Percentiles rank a stretch among this genome's conserved stretches.
Evolutionary conservation across 2,888 invertebrate species (phyloP).

Genomic region (Palloptera scutellata): DNA sequence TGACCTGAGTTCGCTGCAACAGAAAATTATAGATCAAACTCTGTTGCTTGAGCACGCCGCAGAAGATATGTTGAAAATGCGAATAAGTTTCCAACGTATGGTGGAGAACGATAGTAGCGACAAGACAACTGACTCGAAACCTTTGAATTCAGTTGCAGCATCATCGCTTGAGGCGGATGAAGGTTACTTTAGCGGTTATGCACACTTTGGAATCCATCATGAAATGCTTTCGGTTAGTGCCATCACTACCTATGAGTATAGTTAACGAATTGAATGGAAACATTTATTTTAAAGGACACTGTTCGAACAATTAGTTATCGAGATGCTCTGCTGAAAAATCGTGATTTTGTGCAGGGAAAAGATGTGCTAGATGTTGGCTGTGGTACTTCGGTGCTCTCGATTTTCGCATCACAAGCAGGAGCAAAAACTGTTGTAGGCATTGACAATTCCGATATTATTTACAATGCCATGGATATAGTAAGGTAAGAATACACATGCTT

Average conservation of each 20-base stretch:
- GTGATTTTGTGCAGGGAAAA: conserved; percentile 74
- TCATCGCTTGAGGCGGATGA: conserved; percentile 74
- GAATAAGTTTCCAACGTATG: conserved; percentile 49
- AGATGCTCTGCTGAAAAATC: conserved; percentile 82
- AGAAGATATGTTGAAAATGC: conserved; percentile 56
- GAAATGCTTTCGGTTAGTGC: conserved; percentile 84
- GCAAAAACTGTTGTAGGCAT: conserved; percentile 90
- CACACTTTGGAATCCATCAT: conserved; percentile 91
- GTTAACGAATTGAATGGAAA: background rate
- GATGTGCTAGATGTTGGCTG: conserved; percentile 93
- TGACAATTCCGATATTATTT: conserved; percentile 95
- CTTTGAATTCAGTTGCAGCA: conserved; percentile 59
- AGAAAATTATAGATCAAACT: conserved; percentile 67
- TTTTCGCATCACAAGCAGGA: conserved; percentile 97
- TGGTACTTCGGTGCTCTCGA: conserved; percentile 96
- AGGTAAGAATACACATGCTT: conserved; percentile 67
- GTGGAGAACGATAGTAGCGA: conserved; percentile 45
- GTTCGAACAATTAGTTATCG: conserved; percentile 88
- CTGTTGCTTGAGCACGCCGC: conserved; percentile 69
- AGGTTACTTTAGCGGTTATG: conserved; percentile 83
- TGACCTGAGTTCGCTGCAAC: conserved; percentile 62
- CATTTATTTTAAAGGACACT: conserved; percentile 69
- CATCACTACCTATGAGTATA: background rate
- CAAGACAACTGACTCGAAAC: conserved; percentile 36
- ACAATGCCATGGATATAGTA: conserved; percentile 94